Evolutionary conservation across 2,888 invertebrate genomes (phyloP).

Genomic region (Patella caerulea): DNA sequence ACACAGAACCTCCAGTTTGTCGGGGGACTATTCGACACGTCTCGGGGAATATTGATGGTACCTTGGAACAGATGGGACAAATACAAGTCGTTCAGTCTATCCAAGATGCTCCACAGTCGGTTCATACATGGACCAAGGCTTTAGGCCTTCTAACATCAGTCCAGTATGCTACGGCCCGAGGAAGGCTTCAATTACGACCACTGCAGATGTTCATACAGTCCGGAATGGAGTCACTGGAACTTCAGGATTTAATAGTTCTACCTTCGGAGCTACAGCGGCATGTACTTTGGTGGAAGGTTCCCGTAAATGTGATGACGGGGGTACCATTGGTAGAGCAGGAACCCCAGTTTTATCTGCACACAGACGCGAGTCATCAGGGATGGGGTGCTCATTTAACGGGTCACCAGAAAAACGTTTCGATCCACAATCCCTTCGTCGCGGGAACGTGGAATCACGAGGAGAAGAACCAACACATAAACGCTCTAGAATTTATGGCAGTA

Average conservation of each 20-base stretch:
- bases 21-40: neutral
- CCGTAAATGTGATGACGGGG: neutral
- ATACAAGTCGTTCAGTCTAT: neutral
- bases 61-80: conserved; percentile 5
- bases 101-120: neutral
- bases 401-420: neutral
- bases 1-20: neutral
- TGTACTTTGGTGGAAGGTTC: neutral
- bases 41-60: neutral
- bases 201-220: neutral
- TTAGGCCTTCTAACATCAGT: neutral
- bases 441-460: neutral
- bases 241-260: neutral
- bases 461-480: neutral
- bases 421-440: neutral
- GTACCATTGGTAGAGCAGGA: neutral
- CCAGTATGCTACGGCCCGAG: neutral
- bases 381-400: neutral
- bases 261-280: neutral
- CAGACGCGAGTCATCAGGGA: neutral
- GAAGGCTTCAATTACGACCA: conserved; percentile 6
- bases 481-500: conserved; percentile 7
- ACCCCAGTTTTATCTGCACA: neutral
- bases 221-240: neutral
- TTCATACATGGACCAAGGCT: neutral